phyloP scores from a whole-genome alignment of 53 echinoderm and acorn worm genomes.

The Temnopleurus reevesii region DNA sequence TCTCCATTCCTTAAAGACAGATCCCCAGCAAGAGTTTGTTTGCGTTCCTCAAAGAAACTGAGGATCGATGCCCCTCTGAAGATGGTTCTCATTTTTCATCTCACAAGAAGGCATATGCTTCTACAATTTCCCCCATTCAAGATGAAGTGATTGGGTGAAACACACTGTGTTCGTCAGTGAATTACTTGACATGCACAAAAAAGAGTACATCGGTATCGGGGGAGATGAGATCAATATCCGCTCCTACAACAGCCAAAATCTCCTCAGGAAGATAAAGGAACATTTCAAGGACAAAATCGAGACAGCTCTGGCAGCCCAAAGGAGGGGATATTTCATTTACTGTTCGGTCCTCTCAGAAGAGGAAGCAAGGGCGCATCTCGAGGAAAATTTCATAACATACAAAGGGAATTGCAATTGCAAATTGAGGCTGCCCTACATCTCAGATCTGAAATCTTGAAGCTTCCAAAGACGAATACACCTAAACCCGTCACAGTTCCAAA shows the following conservation, averaged over 20 bases:
- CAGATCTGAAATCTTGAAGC: conserved; percentile 56
- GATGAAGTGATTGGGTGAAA: not conserved
- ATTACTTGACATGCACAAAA: not conserved
- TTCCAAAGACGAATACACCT: conserved; percentile 62
- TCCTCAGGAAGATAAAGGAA: not conserved
- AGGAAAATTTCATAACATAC: conserved; percentile 37
- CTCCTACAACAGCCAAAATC: not conserved
- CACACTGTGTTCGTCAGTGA: not conserved
- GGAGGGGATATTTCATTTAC: conserved; percentile 59
- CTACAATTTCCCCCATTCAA: not conserved
- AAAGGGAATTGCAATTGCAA: conserved; percentile 52
- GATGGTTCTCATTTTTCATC: not conserved
- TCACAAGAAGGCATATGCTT: not conserved
- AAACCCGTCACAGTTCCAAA: conserved; percentile 63
- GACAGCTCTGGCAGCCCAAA: not conserved
- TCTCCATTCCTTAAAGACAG: too few relatives aligned
- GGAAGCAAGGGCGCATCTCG: conserved; percentile 42
- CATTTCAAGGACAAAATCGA: not conserved
- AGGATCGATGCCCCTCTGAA: not conserved
- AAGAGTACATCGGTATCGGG: not conserved
- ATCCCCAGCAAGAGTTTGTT: not conserved
- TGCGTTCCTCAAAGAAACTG: conserved; percentile 60
- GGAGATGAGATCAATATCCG: not conserved
- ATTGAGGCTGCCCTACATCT: conserved; percentile 73
- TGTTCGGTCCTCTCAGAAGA: conserved; percentile 49